These are phyloP conservation scores for Lytechinus variegatus DNA, from an alignment of 35 echinoderm and acorn worm genomes.

Conservation along the genomic window DNA sequence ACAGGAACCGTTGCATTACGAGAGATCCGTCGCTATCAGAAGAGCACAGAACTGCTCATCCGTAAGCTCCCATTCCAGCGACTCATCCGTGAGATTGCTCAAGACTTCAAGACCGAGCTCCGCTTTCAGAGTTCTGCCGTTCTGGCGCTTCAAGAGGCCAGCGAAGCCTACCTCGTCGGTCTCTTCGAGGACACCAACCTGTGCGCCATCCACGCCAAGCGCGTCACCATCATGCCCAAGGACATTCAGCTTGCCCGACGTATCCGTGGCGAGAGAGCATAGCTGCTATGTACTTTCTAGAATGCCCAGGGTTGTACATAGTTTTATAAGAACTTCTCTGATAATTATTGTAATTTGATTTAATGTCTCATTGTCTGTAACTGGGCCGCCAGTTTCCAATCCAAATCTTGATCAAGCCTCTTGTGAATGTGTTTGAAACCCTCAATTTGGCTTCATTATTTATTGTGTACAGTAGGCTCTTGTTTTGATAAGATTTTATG, in stretches of 20 bases:
- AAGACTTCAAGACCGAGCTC: too few species aligned
- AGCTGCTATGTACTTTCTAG: neutral
- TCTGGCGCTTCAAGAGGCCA: too few species aligned
- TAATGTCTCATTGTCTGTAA: neutral
- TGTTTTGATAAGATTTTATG: too few species aligned
- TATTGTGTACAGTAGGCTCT: too few species aligned
- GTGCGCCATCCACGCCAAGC: conserved; percentile 97
- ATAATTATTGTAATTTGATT: too few species aligned
- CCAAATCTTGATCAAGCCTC: too few species aligned
- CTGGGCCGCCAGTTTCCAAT: too few species aligned
- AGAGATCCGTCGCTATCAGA: conserved; percentile 86
- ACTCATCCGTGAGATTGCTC: neutral
- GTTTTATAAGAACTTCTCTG: too few species aligned
- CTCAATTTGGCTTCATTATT: too few species aligned
- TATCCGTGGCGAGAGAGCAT: conserved; percentile 78
- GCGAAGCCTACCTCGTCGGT: conserved; percentile 85
- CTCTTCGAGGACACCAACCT: conserved; percentile 91
- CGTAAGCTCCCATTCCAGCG: conserved; percentile 60
- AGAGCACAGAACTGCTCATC: conserved; percentile 75
- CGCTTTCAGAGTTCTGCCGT: too few species aligned
- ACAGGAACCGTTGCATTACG: conserved; percentile 89
- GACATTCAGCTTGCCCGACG: conserved; percentile 93
- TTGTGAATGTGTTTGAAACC: too few species aligned
- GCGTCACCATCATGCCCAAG: conserved; percentile 98
- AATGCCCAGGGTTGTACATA: too few species aligned